A percentile compares a stretch with the other conserved stretches of the same genome.
phyloP scores from a whole-genome alignment of 2,113 vertebrate genomes.

The Bagarius yarrelli region DNA sequence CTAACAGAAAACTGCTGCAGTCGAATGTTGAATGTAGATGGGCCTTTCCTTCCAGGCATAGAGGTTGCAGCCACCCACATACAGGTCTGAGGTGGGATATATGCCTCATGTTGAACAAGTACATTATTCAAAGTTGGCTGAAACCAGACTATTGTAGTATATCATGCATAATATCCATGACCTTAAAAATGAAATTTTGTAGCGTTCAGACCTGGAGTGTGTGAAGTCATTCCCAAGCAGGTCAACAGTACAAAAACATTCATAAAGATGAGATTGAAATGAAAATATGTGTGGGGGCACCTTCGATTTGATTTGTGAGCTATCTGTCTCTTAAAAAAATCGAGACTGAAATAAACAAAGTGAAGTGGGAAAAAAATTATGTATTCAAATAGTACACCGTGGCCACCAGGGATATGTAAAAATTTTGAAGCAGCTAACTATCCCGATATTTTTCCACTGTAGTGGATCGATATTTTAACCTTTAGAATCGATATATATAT shows the following conservation, averaged over 20 bases:
- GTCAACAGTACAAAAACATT: conserved; percentile 46
- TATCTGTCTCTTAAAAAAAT: conserved; percentile 47
- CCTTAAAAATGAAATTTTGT: conserved; percentile 40
- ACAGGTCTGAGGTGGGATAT: too few relatives aligned
- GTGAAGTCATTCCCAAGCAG: conserved; percentile 34
- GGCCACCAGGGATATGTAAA: conserved; percentile 26
- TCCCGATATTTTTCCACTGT: too few relatives aligned
- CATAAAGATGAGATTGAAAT: conserved; percentile 53
- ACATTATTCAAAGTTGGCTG: conserved; percentile 32
- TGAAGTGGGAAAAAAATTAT: not conserved
- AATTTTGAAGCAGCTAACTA: too few relatives aligned
- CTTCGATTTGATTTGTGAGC: conserved; percentile 41
- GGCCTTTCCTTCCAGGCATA: too few relatives aligned
- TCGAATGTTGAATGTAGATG: too few relatives aligned
- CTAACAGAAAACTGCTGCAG: too few relatives aligned
- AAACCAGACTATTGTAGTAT: conserved; percentile 9
- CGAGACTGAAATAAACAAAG: conserved; percentile 19
- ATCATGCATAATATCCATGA: conserved; percentile 15
- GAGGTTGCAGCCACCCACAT: too few relatives aligned
- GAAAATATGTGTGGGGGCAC: conserved; percentile 49
- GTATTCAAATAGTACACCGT: conserved; percentile 56
- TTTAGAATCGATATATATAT: too few relatives aligned
- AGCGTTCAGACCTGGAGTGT: conserved; percentile 26
- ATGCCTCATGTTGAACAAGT: conserved; percentile 38
- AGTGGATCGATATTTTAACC: too few relatives aligned